Base-by-base conservation (phyloP, 1,140 invertebrate genomes). In the Periplaneta americana region DNA sequence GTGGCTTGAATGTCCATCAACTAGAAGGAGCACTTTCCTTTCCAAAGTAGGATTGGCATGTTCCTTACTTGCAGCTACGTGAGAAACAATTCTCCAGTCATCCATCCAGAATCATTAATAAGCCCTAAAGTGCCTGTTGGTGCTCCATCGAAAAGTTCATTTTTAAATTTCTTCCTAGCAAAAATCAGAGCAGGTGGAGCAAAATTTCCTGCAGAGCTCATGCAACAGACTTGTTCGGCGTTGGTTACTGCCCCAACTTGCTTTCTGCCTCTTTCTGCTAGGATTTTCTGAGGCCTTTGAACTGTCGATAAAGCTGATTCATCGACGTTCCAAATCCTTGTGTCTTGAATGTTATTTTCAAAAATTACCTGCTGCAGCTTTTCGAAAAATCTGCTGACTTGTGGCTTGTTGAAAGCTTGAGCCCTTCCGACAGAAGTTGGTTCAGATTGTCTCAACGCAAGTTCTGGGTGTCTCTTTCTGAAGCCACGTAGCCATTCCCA, bases 241-340 rank as follows among this genome's bases (percentile, higher is more conserved):
- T 83, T 84, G 75, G 85, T 84, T 32, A 85, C 66, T 8, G 81
- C 39, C 13, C 84, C 82, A 77, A 86, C 82, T 82, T 85, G 84
- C 76, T 84, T 85, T 83, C 83, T 85, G 37, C 85, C 85, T 82
- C 85, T 84, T 13, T 87, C 85, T 75, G 86, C 79, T 84, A n/a
- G n/a, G n/a, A n/a, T n/a, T n/a, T n/a, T n/a, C n/a, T n/a, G n/a
- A n/a, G n/a, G n/a, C n/a, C n/a, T n/a, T n/a, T n/a, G n/a, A n/a
- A n/a, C n/a, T n/a, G n/a, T n/a, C n/a, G n/a, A n/a, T n/a, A n/a
- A n/a, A n/a, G n/a, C n/a, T n/a, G n/a, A n/a, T n/a, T n/a, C n/a
- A n/a, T n/a, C n/a, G n/a, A n/a, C n/a, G n/a, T 88, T 89, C 79
- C 85, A 88, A n/a, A 87, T 84, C 36, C 83, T 80, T 10, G 81